phyloP scores from a whole-genome alignment of 1,140 invertebrate genomes.

The Drosophila sp. region DNA sequence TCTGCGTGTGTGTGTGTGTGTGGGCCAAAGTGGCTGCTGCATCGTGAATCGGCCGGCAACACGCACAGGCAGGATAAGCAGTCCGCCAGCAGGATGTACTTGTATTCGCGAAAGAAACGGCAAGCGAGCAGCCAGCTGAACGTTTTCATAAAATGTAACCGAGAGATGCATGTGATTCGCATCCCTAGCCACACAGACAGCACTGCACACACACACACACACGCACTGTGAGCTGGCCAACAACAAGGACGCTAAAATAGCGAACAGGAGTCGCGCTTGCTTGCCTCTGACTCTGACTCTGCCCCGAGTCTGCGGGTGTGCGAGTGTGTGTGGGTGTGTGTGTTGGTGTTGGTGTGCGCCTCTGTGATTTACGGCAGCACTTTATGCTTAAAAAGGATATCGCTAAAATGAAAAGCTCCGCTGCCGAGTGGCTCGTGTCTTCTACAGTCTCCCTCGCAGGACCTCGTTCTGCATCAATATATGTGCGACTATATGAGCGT shows the following conservation, averaged over 20 bases:
- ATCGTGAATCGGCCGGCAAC: constrained; percentile 34
- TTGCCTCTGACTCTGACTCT: constrained; percentile 13
- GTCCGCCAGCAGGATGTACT: constrained; percentile 59
- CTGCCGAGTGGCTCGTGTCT: constrained; percentile 44
- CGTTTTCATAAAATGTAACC: constrained; percentile 81
- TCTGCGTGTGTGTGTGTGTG: not conserved
- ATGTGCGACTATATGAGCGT: constrained; percentile 17
- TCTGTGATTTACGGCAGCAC: constrained; percentile 83
- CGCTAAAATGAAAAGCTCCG: constrained; percentile 82
- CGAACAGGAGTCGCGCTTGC: constrained; percentile 60
- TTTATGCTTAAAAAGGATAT: constrained; percentile 84
- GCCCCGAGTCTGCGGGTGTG: constrained; percentile 42
- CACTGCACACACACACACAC: constrained; percentile 19
- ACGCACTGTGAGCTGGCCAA: constrained; percentile 10
- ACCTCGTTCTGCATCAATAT: constrained; percentile 14
- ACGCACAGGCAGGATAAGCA: constrained; percentile 62
- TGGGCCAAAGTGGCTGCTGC: constrained; percentile 72
- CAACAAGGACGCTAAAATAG: constrained; percentile 42
- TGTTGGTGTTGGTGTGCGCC: constrained; percentile 40
- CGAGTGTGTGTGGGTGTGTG: constrained; percentile 33
- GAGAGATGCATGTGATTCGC: constrained; percentile 82
- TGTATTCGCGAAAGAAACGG: constrained; percentile 65
- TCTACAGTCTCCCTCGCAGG: not conserved
- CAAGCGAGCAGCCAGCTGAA: constrained; percentile 41
- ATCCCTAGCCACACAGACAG: constrained; percentile 57